Conservation (phyloP, 2,113 vertebrate species). For the Stercorarius parasiticus region DNA sequence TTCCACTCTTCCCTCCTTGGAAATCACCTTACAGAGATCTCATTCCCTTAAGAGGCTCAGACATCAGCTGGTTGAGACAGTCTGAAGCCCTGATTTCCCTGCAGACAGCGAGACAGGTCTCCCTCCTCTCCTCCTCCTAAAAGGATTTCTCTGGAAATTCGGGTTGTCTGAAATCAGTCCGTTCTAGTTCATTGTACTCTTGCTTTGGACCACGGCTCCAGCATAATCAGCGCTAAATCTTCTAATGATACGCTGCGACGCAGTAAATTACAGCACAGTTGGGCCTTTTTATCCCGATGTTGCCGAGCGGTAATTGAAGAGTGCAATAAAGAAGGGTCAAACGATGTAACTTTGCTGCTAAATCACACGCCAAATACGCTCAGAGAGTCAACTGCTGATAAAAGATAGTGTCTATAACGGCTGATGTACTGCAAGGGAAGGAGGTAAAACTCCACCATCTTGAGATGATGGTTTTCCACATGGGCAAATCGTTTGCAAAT, state of each 20-base stretch:
- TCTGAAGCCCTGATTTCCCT: neutral
- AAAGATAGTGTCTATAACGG: neutral
- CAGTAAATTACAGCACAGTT: conserved; percentile 4
- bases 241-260: neutral
- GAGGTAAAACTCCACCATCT: neutral
- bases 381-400: neutral
- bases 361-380: neutral
- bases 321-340: neutral
- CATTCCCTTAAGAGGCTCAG: conserved; percentile 12
- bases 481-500: neutral
- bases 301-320: conserved; percentile 10
- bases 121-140: neutral
- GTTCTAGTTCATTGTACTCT: neutral
- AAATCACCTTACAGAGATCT: conserved; percentile 25
- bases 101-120: fast-evolving
- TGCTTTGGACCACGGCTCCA: neutral
- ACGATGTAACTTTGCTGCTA: neutral
- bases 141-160: neutral
- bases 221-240: neutral
- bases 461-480: neutral
- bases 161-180: neutral
- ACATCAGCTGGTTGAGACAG: neutral
- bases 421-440: neutral
- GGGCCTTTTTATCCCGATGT: neutral
- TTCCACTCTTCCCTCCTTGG: neutral